Conservation (phyloP, 2,797 vertebrate species). For the Danio kyathit region DNA sequence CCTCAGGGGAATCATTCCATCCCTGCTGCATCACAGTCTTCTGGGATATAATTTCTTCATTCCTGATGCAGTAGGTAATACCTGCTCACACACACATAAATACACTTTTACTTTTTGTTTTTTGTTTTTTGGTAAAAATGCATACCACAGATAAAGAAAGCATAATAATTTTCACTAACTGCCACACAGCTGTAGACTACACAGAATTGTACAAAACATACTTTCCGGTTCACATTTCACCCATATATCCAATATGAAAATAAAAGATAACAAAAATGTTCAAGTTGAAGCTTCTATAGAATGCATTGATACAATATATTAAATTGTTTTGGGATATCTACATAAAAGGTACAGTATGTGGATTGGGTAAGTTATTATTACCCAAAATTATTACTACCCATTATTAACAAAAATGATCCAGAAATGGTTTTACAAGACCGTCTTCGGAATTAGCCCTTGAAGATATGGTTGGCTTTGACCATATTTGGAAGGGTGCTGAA, state of each 20-base stretch:
- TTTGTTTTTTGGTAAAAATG: neutral
- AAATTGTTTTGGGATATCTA: no score
- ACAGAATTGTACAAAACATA: neutral
- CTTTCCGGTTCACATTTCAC: neutral
- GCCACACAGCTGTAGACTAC: neutral
- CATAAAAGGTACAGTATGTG: no score
- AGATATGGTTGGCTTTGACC: no score
- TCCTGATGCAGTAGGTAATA: conserved; percentile 92
- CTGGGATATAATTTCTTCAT: conserved; percentile 95
- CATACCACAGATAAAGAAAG: conserved; percentile 7
- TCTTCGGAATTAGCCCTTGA: no score
- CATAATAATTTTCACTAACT: neutral
- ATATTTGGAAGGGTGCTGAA: no score
- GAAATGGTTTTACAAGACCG: no score
- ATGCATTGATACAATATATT: no score
- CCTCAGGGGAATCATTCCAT: conserved; percentile 89
- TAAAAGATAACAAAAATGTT: no score
- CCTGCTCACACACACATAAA: conserved; percentile 30
- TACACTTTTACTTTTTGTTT: neutral
- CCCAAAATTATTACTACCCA: no score
- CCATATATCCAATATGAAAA: neutral
- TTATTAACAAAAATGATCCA: no score
- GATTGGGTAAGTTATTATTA: no score
- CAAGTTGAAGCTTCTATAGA: no score
- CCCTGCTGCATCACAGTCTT: conserved; percentile 89